These are phyloP conservation scores for Baryphthengus martii DNA, from an alignment of 2,113 vertebrate species.

Conservation along the genomic window DNA sequence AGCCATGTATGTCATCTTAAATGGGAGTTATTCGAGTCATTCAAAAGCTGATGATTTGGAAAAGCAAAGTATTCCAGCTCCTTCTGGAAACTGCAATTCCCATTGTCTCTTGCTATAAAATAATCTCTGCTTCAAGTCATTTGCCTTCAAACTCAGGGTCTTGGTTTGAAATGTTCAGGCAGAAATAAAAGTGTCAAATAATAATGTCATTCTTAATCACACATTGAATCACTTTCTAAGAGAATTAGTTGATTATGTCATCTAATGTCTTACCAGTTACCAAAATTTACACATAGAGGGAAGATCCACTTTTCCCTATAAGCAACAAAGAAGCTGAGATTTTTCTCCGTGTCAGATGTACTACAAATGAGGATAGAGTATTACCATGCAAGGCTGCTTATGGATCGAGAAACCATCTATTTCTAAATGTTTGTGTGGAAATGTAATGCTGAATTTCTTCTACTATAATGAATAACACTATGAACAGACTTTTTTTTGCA, in stretches of 20 bases:
- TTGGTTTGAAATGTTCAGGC: neutral
- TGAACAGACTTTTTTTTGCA: constrained; percentile 42
- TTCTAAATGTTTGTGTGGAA: neutral
- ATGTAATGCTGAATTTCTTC: neutral
- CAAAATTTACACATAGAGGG: neutral
- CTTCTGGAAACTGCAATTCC: constrained; percentile 23
- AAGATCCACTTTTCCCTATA: neutral
- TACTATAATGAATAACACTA: constrained; percentile 19
- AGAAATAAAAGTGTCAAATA: constrained; percentile 18
- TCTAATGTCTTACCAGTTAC: neutral
- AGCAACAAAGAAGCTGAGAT: neutral
- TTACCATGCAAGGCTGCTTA: neutral
- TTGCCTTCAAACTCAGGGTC: neutral
- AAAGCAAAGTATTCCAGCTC: constrained; percentile 47
- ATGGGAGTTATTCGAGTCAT: constrained; percentile 44
- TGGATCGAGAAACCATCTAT: neutral
- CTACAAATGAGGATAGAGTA: neutral
- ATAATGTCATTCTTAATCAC: neutral
- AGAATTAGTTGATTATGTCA: neutral
- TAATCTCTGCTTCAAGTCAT: constrained; percentile 16
- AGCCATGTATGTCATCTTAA: constrained; percentile 52
- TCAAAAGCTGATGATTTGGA: constrained; percentile 61
- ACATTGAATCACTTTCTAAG: neutral
- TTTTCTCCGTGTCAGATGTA: neutral
- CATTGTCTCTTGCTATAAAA: constrained; percentile 5